These are phyloP conservation scores for Drosophila guanche DNA, from an alignment of 1,140 invertebrate species.

Conservation along the genomic window DNA sequence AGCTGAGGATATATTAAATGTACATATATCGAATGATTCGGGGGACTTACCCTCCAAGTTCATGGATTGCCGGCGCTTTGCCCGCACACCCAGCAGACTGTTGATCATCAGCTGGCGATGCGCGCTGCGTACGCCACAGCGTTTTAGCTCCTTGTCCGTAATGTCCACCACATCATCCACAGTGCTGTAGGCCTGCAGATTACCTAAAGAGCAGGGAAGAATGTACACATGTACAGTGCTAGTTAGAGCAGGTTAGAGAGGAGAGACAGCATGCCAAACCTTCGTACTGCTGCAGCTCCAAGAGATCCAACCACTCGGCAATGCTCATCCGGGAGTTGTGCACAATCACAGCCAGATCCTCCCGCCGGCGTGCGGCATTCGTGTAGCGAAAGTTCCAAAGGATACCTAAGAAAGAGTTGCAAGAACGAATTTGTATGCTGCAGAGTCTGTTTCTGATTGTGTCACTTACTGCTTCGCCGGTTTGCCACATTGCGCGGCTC, in stretches of 20 bases:
- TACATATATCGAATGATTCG: not conserved
- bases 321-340: slow-evolving; percentile 74
- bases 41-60: slow-evolving; percentile 65
- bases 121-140: slow-evolving; percentile 86
- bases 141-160: slow-evolving; percentile 86
- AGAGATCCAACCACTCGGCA: slow-evolving; percentile 66
- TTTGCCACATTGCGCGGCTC: slow-evolving; percentile 49
- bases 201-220: slow-evolving; percentile 22
- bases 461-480: slow-evolving; percentile 69
- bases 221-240: not conserved
- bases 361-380: slow-evolving; percentile 48
- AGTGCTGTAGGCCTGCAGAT: slow-evolving; percentile 84
- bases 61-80: slow-evolving; percentile 84
- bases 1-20: not conserved
- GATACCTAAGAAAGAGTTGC: slow-evolving; percentile 53
- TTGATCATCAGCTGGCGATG: slow-evolving; percentile 87
- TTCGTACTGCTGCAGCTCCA: slow-evolving; percentile 78
- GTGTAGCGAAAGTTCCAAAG: slow-evolving; percentile 82
- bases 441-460: not conserved
- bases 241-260: slow-evolving; percentile 1
- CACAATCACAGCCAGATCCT: slow-evolving; percentile 69
- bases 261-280: slow-evolving; percentile 20
- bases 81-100: slow-evolving; percentile 86
- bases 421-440: not conserved
- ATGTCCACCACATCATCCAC: slow-evolving; percentile 86